Evolutionary conservation across 37 sponge, comb jelly and placozoan genomes (phyloP).

Genomic region (Ephydatia muelleri): DNA sequence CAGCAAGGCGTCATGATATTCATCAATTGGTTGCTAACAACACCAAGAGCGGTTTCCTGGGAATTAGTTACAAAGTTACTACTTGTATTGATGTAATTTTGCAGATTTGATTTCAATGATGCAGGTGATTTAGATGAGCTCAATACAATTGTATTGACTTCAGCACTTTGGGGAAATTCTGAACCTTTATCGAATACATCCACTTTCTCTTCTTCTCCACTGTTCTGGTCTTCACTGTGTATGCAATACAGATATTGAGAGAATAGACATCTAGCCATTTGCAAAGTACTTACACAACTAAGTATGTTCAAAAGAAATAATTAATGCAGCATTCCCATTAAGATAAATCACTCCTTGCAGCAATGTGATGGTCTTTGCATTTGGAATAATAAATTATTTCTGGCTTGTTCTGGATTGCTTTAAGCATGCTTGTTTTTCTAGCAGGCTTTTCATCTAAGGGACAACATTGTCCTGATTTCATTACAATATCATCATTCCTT

Average conservation of each 20-base stretch:
- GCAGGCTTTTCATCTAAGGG: too few relatives aligned
- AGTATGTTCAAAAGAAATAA: too few relatives aligned
- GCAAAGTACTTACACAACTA: too few relatives aligned
- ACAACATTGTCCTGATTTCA: too few relatives aligned
- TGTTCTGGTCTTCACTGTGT: not conserved
- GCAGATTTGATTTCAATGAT: not conserved
- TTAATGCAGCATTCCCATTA: too few relatives aligned
- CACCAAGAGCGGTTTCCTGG: not conserved
- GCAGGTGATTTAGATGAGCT: not conserved
- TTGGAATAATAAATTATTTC: too few relatives aligned
- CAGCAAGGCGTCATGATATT: slow-evolving; percentile 77
- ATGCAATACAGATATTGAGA: not conserved
- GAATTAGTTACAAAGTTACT: not conserved
- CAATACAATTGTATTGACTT: not conserved
- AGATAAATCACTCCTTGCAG: too few relatives aligned
- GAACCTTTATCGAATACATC: not conserved
- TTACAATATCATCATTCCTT: too few relatives aligned
- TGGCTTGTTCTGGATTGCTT: too few relatives aligned
- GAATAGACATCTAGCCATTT: too few relatives aligned
- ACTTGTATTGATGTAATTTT: not conserved
- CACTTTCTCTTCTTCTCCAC: not conserved
- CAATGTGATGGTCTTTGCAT: too few relatives aligned
- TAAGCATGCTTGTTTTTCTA: too few relatives aligned
- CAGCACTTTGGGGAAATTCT: not conserved
- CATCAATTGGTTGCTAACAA: slow-evolving; percentile 51